Evolutionary conservation across 2,797 vertebrate genomes (phyloP), one percentile per base, ranked within the genome.

Genomic region (Denticeps clupeoides): DNA sequence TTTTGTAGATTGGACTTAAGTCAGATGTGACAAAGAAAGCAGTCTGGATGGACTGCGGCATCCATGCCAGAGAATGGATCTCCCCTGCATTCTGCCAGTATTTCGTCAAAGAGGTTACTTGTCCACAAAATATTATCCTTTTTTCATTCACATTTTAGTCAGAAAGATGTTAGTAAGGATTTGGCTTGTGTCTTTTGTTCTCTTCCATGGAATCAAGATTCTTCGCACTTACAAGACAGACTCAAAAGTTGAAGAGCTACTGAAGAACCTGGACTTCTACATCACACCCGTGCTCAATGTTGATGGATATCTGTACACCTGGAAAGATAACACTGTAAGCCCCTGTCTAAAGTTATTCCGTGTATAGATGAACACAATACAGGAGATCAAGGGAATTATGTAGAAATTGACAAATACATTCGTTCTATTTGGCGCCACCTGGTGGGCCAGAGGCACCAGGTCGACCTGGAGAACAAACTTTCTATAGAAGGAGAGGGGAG

Each of bases 241-340:
- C 41, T 16, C 64, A 52, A 71, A 58, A 18, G 70, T 87, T 33
- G 40, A 47, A 29, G 3, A 53, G 40, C 16, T 53, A 11, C 35
- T 47, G 2, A 44, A 53, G 22, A 47, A 53, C 48, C 22, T 89
- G 65, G 85, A 91, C 60, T 73, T 91, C 60, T 89, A 86, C 1
- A 16, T 92, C 52, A 81, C 90, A 23, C 87, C 87, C 0, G 85
- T 90, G 46, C 67, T 90, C 52, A 90, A 89, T 56, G 19, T 87
- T 11, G 86, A 89, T 12, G 87, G 87, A 6, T 94, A 88, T 53
- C 50, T 82, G 40, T 82, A 79, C 52, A 61, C 70, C 26, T 87
- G 84, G 87, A 56, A 51, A 33, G 43, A 67, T 4, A 63, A 77
- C 6, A 65, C 13, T 1, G 67, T 74, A 53, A 59, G 71, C 51